Percentiles rank a stretch among this genome's conserved stretches.
Conservation (phyloP, 2,797 vertebrate species). For the Silurus aristotelis region DNA sequence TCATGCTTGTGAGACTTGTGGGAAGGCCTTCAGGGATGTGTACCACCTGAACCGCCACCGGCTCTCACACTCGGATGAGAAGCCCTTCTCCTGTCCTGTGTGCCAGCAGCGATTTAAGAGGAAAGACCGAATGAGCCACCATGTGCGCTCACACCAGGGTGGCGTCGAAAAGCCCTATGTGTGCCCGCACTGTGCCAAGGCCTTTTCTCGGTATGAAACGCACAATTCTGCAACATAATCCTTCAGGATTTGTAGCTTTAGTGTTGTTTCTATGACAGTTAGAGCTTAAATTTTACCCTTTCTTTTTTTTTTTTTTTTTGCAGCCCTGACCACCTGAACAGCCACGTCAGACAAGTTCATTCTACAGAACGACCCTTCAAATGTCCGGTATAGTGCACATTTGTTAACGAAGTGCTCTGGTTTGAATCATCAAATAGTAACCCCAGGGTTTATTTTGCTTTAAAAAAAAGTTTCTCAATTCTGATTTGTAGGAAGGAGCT, state of each 20-base stretch:
- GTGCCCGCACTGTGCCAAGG: slow-evolving; percentile 96
- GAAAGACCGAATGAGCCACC: slow-evolving; percentile 96
- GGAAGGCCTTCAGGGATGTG: slow-evolving; percentile 94
- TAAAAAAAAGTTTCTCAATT: not conserved
- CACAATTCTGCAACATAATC: slow-evolving; percentile 32
- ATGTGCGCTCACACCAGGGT: slow-evolving; percentile 92
- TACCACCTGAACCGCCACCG: slow-evolving; percentile 96
- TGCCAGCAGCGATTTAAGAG: slow-evolving; percentile 95
- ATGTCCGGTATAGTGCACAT: slow-evolving; percentile 81
- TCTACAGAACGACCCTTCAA: slow-evolving; percentile 92
- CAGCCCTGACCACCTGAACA: slow-evolving; percentile 91
- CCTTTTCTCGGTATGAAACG: slow-evolving; percentile 83
- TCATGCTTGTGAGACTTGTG: slow-evolving; percentile 92
- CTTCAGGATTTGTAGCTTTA: not conserved
- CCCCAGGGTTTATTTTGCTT: not conserved
- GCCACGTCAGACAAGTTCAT: slow-evolving; percentile 89
- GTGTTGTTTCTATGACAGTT: not conserved
- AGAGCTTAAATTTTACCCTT: not conserved
- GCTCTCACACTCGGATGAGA: slow-evolving; percentile 93
- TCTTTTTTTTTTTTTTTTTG: slow-evolving; percentile 9
- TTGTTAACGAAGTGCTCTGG: not conserved
- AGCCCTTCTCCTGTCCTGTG: slow-evolving; percentile 92
- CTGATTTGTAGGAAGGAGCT: too few relatives aligned
- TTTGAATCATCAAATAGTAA: not conserved
- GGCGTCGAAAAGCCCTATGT: slow-evolving; percentile 95